phyloP scores from a whole-genome alignment of 1,140 invertebrate species.

The Stegodyphus mimosarum region DNA sequence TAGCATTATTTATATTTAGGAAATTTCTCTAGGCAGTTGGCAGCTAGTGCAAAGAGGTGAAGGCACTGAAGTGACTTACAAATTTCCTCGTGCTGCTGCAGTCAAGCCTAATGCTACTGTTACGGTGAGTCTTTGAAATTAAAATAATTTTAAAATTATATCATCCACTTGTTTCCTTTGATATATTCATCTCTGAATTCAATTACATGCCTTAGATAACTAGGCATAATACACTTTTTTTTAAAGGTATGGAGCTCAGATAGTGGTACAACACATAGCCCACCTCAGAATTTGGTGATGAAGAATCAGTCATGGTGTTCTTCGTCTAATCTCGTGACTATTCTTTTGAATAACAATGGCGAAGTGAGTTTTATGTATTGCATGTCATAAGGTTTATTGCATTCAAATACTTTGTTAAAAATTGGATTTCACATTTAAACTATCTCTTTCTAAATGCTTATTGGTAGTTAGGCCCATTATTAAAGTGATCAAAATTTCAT shows the following conservation, averaged over 20 bases:
- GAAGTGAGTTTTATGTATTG: constrained; percentile 70
- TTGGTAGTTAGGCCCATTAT: no score
- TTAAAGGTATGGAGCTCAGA: constrained; percentile 69
- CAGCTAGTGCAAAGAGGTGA: constrained; percentile 59
- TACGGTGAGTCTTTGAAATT: constrained; percentile 31
- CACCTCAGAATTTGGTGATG: constrained; percentile 92
- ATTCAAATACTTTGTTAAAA: no score
- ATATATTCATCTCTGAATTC: background rate
- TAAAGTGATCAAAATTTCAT: no score
- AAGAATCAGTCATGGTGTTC: constrained; percentile 91
- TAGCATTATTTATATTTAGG: constrained; percentile 44
- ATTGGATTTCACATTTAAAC: no score
- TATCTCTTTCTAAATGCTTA: no score
- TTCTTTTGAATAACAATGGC: constrained; percentile 79
- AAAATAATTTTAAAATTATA: background rate
- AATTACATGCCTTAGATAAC: no score
- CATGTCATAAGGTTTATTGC: no score
- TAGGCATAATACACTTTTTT: background rate
- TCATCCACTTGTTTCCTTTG: background rate
- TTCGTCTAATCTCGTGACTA: constrained; percentile 81
- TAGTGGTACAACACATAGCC: constrained; percentile 76
- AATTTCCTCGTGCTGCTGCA: constrained; percentile 61
- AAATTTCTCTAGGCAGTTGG: constrained; percentile 63
- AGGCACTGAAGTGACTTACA: constrained; percentile 60
- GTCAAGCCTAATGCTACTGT: constrained; percentile 61